Evolutionary conservation across 2,888 invertebrate genomes (phyloP).

Genomic region (Drosophila algonquin): DNA sequence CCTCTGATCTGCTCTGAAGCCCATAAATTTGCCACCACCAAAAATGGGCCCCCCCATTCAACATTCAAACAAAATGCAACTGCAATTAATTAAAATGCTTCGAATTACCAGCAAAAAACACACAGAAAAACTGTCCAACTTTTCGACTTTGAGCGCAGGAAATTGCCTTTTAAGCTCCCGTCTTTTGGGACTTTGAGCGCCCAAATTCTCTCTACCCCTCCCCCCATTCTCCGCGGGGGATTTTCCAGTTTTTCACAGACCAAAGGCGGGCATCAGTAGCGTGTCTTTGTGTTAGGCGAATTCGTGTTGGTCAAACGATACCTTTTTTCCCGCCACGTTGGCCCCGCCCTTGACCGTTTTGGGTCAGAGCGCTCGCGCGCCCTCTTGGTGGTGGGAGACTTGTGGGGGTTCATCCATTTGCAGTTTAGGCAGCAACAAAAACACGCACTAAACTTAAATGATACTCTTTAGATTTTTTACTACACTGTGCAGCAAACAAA

Average conservation of each 20-base stretch:
- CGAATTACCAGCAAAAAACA: constrained; percentile 22
- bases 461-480: neutral
- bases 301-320: constrained; percentile 28
- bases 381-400: neutral
- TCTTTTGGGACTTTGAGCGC: constrained; percentile 3
- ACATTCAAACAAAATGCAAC: constrained; percentile 40
- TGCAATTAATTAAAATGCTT: constrained; percentile 66
- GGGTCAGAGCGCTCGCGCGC: constrained; percentile 23
- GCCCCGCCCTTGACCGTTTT: constrained; percentile 32
- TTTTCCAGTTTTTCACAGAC: constrained; percentile 27
- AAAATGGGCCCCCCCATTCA: constrained; percentile 14
- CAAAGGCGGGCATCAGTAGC: constrained; percentile 3
- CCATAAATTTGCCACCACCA: constrained; percentile 15
- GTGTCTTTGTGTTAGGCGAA: too few relatives aligned
- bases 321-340: constrained; percentile 1
- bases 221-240: constrained; percentile 31
- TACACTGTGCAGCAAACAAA: neutral
- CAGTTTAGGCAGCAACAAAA: neutral
- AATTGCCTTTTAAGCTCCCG: constrained; percentile 41
- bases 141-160: constrained; percentile 32
- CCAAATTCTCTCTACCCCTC: constrained; percentile 1
- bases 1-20: constrained; percentile 29
- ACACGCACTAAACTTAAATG: neutral
- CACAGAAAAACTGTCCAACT: constrained; percentile 39
- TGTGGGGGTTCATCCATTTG: constrained; percentile 29